phyloP scores from a whole-genome alignment of 2,113 vertebrate genomes.

The Anolis sagrei region DNA sequence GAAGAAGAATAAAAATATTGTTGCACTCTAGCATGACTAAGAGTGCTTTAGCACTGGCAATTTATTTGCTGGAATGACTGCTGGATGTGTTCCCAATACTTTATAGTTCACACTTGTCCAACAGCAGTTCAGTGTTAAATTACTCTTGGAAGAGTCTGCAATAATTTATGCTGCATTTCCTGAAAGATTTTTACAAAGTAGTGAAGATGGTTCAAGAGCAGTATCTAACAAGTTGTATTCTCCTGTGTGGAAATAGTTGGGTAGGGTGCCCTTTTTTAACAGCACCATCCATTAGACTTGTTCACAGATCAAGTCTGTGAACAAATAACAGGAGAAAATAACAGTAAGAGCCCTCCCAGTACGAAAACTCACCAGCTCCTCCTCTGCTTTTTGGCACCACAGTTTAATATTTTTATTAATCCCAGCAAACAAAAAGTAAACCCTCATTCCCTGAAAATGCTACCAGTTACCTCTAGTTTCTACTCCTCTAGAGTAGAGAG shows the following conservation, averaged over 20 bases:
- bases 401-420: too few relatives aligned
- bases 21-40: background rate
- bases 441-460: too few relatives aligned
- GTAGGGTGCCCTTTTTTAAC: background rate
- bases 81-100: background rate
- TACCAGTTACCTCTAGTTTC: too few relatives aligned
- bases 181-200: background rate
- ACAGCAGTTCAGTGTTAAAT: background rate
- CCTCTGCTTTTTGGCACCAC: too few relatives aligned
- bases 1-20: background rate
- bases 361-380: too few relatives aligned
- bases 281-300: too few relatives aligned
- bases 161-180: background rate
- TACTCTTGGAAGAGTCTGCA: background rate
- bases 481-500: too few relatives aligned
- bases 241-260: background rate
- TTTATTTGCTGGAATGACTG: background rate
- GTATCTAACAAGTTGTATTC: background rate
- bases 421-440: too few relatives aligned
- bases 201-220: background rate
- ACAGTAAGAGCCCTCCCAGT: too few relatives aligned
- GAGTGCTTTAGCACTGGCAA: background rate
- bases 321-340: too few relatives aligned
- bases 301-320: too few relatives aligned
- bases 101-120: background rate